Evolutionary conservation across 2,888 invertebrate genomes (phyloP), one percentile per base, ranked within the genome.

Genomic region (Iselma pallidipennis): DNA sequence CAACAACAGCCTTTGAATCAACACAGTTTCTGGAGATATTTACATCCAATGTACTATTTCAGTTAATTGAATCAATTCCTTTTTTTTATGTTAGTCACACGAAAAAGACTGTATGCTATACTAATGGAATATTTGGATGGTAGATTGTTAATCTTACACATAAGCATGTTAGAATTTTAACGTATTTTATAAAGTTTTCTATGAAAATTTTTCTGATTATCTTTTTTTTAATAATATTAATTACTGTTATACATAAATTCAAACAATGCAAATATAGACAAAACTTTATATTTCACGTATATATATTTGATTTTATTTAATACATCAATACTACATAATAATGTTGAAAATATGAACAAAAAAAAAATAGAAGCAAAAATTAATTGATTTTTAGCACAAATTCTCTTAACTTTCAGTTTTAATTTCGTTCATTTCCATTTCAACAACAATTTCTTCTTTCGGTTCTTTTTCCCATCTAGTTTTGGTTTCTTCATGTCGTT

Each of bases 1-100:
- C 49, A 74, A n/a, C n/a, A n/a, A n/a, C n/a, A n/a, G n/a, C n/a
- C n/a, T n/a, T n/a, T n/a, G n/a, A 58, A 73, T 70, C 62, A 58
- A 72, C 55, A 74, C 71, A 66, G 81, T 60, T 86, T 85, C 83
- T 86, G 86, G 85, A 82, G 84, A 56, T 86, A 86, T 70, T 76
- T 86, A n/a, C 83, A 85, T 67, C 86, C 86, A 1, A 82, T 83
- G 70, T 85, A 86, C 74, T 87, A 86, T 74, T 86, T 87, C 33
- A 64, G 64, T 28, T 64, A 55, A 64, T 57, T 37, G 6, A 19
- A 25, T 49, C 48, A 61, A 28, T 10, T 21, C 23, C 4, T 14
- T 37, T 6, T 26, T 16, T 5, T 49, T 2, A 23, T 9, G 19
- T 55, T 63, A 59, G 59, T 59, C 56, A 57, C 45, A 45, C 23